Conservation (phyloP, 2,797 vertebrate species). For the Melanotaenia maccullochi region DNA sequence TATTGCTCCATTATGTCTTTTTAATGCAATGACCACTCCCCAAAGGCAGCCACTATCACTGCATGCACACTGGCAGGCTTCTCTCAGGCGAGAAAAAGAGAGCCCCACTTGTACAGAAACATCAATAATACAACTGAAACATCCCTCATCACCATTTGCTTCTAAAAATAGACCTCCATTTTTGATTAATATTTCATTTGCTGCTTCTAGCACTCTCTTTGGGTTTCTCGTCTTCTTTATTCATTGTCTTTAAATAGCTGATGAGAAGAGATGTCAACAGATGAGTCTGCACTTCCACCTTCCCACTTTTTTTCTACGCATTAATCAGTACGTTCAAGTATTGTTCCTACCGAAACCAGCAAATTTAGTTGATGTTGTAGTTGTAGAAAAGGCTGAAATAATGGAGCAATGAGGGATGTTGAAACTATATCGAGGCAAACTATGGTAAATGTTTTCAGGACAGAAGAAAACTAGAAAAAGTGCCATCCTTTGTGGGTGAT, state of each 20-base stretch:
- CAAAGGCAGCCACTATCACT: constrained; percentile 24
- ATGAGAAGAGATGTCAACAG: constrained; percentile 54
- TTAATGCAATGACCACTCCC: constrained; percentile 50
- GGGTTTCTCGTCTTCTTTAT: constrained; percentile 32
- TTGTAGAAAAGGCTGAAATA: neutral
- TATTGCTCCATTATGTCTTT: constrained; percentile 46
- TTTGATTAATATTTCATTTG: constrained; percentile 80
- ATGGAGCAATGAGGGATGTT: neutral
- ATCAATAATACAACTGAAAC: constrained; percentile 80
- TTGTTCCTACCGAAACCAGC: neutral
- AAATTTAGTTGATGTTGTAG: neutral
- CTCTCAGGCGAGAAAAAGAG: constrained; percentile 47
- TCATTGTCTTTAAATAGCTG: constrained; percentile 59
- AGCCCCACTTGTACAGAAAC: constrained; percentile 54
- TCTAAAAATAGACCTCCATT: constrained; percentile 74
- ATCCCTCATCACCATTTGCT: constrained; percentile 45
- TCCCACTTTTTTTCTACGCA: constrained; percentile 27
- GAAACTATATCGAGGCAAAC: neutral
- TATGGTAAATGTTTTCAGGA: neutral
- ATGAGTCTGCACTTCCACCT: constrained; percentile 36
- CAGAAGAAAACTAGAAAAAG: neutral
- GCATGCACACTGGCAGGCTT: constrained; percentile 21
- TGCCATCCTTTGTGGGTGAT: neutral
- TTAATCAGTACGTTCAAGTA: neutral
- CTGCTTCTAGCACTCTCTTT: constrained; percentile 44